These are phyloP conservation scores for Harpagifer antarcticus DNA, from an alignment of 2,797 vertebrate genomes.

Conservation along the genomic window DNA sequence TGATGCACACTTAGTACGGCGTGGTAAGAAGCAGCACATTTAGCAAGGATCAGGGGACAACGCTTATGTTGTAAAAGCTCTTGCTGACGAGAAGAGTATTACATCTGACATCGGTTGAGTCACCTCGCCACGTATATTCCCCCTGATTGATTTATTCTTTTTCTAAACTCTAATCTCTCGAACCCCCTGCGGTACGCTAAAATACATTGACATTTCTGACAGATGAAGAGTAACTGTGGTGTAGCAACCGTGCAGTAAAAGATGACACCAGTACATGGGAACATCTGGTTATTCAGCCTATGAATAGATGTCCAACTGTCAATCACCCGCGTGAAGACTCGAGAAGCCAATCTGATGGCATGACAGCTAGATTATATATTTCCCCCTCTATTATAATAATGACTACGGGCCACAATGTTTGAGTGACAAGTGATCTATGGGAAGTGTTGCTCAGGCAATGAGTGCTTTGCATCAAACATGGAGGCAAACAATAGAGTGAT, in stretches of 20 bases:
- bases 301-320: slow-evolving; percentile 49
- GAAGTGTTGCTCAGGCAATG: slow-evolving; percentile 15
- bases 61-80: slow-evolving; percentile 32
- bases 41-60: slow-evolving; percentile 31
- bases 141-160: slow-evolving; percentile 34
- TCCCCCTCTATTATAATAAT: slow-evolving; percentile 37
- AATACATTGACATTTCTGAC: slow-evolving; percentile 31
- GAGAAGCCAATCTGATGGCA: slow-evolving; percentile 35
- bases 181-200: slow-evolving; percentile 8
- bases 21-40: slow-evolving; percentile 36
- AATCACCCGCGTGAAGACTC: slow-evolving; percentile 44
- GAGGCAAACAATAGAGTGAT: neutral
- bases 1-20: slow-evolving; percentile 24
- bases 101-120: slow-evolving; percentile 21
- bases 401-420: slow-evolving; percentile 27
- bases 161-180: slow-evolving; percentile 19
- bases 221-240: neutral
- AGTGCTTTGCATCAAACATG: slow-evolving; percentile 30
- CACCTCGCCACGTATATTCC: slow-evolving; percentile 8
- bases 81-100: slow-evolving; percentile 27
- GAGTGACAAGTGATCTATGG: slow-evolving; percentile 54
- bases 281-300: slow-evolving; percentile 42
- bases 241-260: slow-evolving; percentile 4
- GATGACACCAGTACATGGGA: slow-evolving; percentile 28
- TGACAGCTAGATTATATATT: slow-evolving; percentile 63